Evolutionary conservation across 2,888 invertebrate species (phyloP).

Genomic region (Agriotes lineatus): DNA sequence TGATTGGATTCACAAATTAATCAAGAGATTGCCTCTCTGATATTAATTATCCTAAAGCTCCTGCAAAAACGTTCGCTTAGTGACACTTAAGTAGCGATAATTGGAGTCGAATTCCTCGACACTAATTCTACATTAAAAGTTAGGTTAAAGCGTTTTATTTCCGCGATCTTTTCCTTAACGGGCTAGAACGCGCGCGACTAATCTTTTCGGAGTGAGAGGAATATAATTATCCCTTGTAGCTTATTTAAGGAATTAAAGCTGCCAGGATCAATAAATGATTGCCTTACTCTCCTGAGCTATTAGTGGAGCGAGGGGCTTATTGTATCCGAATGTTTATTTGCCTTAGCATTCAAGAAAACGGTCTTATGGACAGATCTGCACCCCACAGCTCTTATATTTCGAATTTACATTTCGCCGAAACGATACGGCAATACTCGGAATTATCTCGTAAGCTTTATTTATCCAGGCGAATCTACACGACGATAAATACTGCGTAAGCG

Average conservation of each 20-base stretch:
- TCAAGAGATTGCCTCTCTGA: slow-evolving; percentile 37
- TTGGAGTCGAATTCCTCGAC: slow-evolving; percentile 15
- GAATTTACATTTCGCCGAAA: slow-evolving; percentile 28
- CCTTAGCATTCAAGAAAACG: slow-evolving; percentile 24
- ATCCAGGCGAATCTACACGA: slow-evolving; percentile 8
- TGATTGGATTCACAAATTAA: slow-evolving; percentile 47
- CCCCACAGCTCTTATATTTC: slow-evolving; percentile 24
- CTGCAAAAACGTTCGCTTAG: slow-evolving; percentile 3
- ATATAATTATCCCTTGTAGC: slow-evolving; percentile 40
- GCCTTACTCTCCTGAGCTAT: slow-evolving; percentile 38
- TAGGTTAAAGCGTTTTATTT: slow-evolving; percentile 23
- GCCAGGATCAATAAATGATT: slow-evolving; percentile 42
- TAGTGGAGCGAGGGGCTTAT: slow-evolving; percentile 34
- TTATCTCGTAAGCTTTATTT: slow-evolving; percentile 20
- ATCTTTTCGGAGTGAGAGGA: slow-evolving; percentile 31
- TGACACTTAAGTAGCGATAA: slow-evolving; percentile 13
- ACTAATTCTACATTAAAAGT: slow-evolving; percentile 21
- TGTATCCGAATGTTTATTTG: slow-evolving; percentile 40
- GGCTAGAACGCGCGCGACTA: slow-evolving; percentile 22
- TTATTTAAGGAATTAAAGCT: slow-evolving; percentile 43
- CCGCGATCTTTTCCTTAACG: slow-evolving; percentile 16
- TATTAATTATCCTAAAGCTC: slow-evolving; percentile 44
- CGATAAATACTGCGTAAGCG: neutral
- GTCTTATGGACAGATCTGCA: slow-evolving; percentile 14
- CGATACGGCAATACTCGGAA: slow-evolving; percentile 18